Conservation (phyloP, 2,797 vertebrate species). For the Gouania willdenowi region DNA sequence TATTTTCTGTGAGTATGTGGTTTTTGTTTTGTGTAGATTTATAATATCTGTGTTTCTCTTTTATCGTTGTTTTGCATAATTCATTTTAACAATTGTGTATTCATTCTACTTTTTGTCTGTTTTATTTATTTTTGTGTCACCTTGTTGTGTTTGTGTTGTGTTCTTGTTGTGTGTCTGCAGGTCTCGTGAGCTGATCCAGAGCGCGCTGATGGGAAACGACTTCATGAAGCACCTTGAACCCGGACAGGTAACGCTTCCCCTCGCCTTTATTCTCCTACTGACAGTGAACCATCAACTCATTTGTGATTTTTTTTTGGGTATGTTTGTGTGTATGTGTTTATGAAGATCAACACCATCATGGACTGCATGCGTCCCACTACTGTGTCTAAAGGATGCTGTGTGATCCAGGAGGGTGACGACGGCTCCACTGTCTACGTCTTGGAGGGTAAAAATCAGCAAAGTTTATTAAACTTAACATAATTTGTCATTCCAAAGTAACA, state of each 20-base stretch:
- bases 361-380: conserved; percentile 75
- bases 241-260: conserved; percentile 32
- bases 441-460: conserved; percentile 70
- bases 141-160: background rate
- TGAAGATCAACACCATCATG: conserved; percentile 71
- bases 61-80: too few species aligned
- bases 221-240: conserved; percentile 77
- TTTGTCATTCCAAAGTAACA: too few species aligned
- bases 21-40: too few species aligned
- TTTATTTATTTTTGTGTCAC: too few species aligned
- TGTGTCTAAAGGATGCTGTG: conserved; percentile 58
- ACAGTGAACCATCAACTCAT: too few species aligned
- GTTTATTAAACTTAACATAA: too few species aligned
- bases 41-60: too few species aligned
- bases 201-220: conserved; percentile 74
- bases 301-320: too few species aligned
- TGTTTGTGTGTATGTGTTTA: background rate
- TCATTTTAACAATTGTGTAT: too few species aligned
- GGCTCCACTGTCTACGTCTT: conserved; percentile 74
- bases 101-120: too few species aligned
- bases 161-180: conserved; percentile 29
- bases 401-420: conserved; percentile 75
- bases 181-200: conserved; percentile 71
- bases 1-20: too few species aligned
- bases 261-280: background rate